Evolutionary conservation across 2,888 invertebrate genomes (phyloP), one percentile per base, ranked within the genome.

Genomic region (Leucoma salicis): DNA sequence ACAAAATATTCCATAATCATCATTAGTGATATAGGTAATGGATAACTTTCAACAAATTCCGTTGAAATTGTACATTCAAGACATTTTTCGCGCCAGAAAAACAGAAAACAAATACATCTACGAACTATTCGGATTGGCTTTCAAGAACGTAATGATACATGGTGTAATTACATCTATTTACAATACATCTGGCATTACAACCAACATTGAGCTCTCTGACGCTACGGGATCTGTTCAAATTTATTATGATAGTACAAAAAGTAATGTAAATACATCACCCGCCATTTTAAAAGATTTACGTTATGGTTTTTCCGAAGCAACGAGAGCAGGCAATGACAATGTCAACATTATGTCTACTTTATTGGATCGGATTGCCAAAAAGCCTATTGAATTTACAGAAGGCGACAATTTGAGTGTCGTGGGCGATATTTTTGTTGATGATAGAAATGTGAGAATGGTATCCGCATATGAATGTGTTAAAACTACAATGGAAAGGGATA

Each of bases 111-210:
- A 78, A 59, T 89, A 87, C 46, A 63, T 80, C 21, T 86, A 85
- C 51, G 79, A 85, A 58, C 52, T 87, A 11, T 86, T 86, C 35
- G 76, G 75, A 0, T 31, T 77, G 8, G 74, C 66, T 38, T 87
- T 88, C 54, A 89, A 89, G 63, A 88, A 88, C 45, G 54, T 87
- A 7, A 83, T 79, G 78, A 66, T 89, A 39, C 84, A 88, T 15
- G 88, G 88, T 0, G 74, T 85, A 3, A 64, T 86, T 7, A 88
- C 87, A 3, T 62, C 78, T 14, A 56, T 82, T 32, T 79, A 75
- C 58, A 85, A 83, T 52, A 70, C 57, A 29, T 64, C 60, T 13
- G 53, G 37, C 13, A 63, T 46, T 14, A 25, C 69, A 2, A 72
- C 69, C 0, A 82, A 85, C 53, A 57, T 86, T 14, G 86, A 89